Evolutionary conservation across 1,140 invertebrate species (phyloP).

Genomic region (Oryctes rhinoceros): DNA sequence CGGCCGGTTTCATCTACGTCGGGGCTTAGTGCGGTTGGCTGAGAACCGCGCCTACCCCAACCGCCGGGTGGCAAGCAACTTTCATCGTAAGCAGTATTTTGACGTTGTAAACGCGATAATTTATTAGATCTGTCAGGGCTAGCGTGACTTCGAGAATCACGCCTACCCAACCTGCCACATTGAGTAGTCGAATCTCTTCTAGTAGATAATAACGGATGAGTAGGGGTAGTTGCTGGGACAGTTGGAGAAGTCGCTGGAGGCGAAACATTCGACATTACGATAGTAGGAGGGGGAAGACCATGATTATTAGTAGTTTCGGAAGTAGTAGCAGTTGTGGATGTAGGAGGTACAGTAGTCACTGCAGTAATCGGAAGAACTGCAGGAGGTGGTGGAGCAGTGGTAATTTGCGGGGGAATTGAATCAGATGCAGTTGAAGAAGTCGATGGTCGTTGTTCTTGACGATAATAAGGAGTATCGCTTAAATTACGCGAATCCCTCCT

Average conservation of each 20-base stretch:
- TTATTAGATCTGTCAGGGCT: constrained; percentile 74
- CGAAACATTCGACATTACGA: constrained; percentile 81
- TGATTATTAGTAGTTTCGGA: constrained; percentile 64
- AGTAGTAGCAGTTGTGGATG: constrained; percentile 45
- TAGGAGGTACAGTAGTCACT: constrained; percentile 43
- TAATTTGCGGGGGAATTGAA: constrained; percentile 62
- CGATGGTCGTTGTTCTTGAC: constrained; percentile 77
- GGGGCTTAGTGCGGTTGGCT: constrained; percentile 82
- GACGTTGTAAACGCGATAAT: constrained; percentile 78
- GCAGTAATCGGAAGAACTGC: constrained; percentile 59
- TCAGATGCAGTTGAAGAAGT: constrained; percentile 80
- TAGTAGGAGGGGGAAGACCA: constrained; percentile 77
- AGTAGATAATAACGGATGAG: constrained; percentile 70
- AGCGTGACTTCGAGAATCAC: constrained; percentile 71
- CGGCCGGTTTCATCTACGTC: constrained; percentile 71
- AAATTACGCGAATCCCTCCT: constrained; percentile 68
- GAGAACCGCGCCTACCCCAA: constrained; percentile 72
- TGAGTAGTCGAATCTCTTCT: constrained; percentile 86
- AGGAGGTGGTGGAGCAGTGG: constrained; percentile 44
- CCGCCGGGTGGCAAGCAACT: constrained; percentile 73
- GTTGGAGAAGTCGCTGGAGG: constrained; percentile 75
- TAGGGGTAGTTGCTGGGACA: constrained; percentile 65
- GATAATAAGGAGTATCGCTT: constrained; percentile 59
- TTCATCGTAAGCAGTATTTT: constrained; percentile 89
- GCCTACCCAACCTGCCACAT: constrained; percentile 70